Conservation (phyloP, 37 sponge, comb jelly and placozoan species). For the Cladorhizidae sp. region DNA sequence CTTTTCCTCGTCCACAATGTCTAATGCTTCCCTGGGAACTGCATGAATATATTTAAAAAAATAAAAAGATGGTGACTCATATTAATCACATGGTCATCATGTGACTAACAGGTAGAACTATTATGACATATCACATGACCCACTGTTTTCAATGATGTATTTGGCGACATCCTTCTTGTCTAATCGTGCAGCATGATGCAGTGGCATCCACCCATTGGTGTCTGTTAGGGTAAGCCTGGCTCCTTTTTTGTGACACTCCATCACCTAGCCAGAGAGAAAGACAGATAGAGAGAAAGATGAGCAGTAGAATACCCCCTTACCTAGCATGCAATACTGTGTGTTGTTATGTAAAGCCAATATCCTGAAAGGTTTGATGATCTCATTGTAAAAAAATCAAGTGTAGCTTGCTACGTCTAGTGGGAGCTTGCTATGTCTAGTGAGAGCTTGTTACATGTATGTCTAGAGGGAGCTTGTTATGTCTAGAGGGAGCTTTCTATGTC, state of each 20-base stretch:
- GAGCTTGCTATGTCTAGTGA: too few species aligned
- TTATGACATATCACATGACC: constrained; percentile 1
- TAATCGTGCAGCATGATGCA: constrained; percentile 85
- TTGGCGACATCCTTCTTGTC: constrained; percentile 68
- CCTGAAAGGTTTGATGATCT: too few species aligned
- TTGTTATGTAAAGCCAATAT: too few species aligned
- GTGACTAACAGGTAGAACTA: background rate
- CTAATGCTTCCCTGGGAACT: constrained; percentile 58
- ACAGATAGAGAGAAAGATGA: background rate
- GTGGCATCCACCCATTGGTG: constrained; percentile 71
- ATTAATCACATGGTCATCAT: too few species aligned
- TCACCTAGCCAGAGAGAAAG: constrained; percentile 30
- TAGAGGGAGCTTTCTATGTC: too few species aligned
- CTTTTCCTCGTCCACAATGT: constrained; percentile 66
- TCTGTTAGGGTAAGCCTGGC: constrained; percentile 59
- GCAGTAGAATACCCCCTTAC: background rate
- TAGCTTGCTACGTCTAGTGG: too few species aligned
- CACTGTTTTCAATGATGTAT: constrained; percentile 38
- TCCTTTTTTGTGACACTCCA: constrained; percentile 41
- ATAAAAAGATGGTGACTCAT: background rate
- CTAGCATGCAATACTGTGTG: too few species aligned
- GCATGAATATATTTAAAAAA: background rate
- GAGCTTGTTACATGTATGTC: too few species aligned
- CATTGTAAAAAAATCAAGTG: too few species aligned
- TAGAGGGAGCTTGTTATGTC: too few species aligned